phyloP scores from a whole-genome alignment of 2,113 vertebrate species.

The Ivindomyrus marchei region DNA sequence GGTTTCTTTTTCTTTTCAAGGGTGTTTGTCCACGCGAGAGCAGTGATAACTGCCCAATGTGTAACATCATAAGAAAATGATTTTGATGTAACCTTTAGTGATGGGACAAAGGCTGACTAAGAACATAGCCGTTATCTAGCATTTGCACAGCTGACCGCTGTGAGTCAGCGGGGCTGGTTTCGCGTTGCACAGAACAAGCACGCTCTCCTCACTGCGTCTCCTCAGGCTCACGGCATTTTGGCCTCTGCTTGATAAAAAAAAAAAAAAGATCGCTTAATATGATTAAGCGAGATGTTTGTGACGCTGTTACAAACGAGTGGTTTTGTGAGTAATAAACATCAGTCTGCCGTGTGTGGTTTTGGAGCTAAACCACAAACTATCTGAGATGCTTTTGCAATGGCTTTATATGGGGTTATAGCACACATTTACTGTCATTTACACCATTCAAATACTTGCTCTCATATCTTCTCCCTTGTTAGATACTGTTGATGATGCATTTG shows the following conservation, averaged over 20 bases:
- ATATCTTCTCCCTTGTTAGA: background rate
- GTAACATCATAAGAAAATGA: background rate
- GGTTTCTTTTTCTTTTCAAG: background rate
- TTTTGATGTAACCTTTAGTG: background rate
- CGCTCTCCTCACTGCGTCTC: background rate
- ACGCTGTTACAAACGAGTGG: background rate
- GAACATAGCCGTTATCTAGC: background rate
- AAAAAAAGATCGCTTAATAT: background rate
- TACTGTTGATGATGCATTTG: constrained; percentile 3
- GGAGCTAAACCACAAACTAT: background rate
- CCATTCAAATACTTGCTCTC: background rate
- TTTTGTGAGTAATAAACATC: background rate
- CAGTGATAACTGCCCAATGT: background rate
- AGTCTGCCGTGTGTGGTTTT: background rate
- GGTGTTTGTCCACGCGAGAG: background rate
- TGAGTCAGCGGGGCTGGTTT: background rate
- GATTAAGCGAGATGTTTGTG: background rate
- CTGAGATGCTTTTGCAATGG: background rate
- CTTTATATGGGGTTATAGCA: background rate
- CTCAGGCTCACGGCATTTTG: background rate
- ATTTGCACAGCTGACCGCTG: background rate
- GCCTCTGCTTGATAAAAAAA: background rate
- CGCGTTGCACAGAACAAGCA: background rate
- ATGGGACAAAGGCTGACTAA: background rate
- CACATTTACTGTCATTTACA: background rate